Base-by-base conservation (phyloP, 2,113 vertebrate species). In the Lepus timidus region DNA sequence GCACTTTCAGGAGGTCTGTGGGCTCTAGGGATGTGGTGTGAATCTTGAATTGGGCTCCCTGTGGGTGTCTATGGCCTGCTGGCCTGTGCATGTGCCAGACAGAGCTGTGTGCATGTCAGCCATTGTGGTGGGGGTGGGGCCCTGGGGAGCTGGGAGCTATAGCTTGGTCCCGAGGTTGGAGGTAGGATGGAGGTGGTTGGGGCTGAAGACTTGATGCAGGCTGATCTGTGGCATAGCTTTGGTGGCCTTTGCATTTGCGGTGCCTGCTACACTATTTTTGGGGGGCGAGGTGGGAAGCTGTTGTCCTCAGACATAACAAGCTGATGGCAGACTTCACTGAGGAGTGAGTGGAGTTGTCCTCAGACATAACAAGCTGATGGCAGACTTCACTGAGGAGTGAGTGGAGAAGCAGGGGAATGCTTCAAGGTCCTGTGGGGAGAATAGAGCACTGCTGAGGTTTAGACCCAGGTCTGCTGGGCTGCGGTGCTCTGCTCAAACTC, bases 31-130 rank as follows among this genome's bases (percentile, higher is more conserved):
- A 68, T 44, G 6, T 33, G 1, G 0, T 17, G 36, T 62, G 67
- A 73, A 27, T 29, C 68, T 12, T 39, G 25, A 58, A 68, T n/a
- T 3, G 2, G 10, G n/a, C 10, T 5, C 6, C 14, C 39, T 25
- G 14, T 20, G 61, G 13, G 4, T 8, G n/a, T 67, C 39, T 0
- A 0, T 78, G 52, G 52, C 36, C 19, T 27, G 19, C 22, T 16
- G 10, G 36, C 16, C 36, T 6, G 36, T 0, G 4, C 8, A 9
- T 27, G 23, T 29, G 17, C 27, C 0, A 0, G 61, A 29, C 51
- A 58, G 49, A 61, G 27, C 0, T 4, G 23, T 61, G 14, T 16
- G 33, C 6, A 14, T 62, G 7, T 44, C 44, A 6, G 52, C 39
- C 52, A 27, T 36, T 2, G 17, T 1, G 4, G 6, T 51, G 44